phyloP scores from a whole-genome alignment of 1,140 invertebrate genomes.

The Pseudomyrmex sp. region DNA sequence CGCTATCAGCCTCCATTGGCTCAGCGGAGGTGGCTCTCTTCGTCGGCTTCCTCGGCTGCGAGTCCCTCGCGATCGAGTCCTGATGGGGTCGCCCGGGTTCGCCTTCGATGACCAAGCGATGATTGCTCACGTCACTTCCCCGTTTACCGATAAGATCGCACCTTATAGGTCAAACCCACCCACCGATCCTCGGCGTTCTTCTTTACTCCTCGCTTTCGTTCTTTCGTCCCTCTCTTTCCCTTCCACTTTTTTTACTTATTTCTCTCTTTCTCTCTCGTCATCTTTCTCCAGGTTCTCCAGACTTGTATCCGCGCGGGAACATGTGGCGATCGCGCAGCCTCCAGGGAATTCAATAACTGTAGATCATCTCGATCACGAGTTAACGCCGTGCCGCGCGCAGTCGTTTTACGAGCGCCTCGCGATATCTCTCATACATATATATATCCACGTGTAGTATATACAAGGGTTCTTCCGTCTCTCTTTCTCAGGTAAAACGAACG shows the following conservation, averaged over 20 bases:
- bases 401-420: conserved; percentile 58
- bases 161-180: conserved; percentile 64
- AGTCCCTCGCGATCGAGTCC: conserved; percentile 64
- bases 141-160: conserved; percentile 77
- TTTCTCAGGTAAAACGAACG: conserved; percentile 36
- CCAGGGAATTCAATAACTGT: conserved; percentile 79
- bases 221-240: conserved; percentile 50
- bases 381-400: conserved; percentile 63
- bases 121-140: conserved; percentile 73
- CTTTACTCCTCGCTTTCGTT: conserved; percentile 36
- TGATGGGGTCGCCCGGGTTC: conserved; percentile 66
- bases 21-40: conserved; percentile 23
- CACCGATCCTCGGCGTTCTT: conserved; percentile 31
- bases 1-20: conserved; percentile 41
- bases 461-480: conserved; percentile 16
- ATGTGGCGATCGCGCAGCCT: conserved; percentile 71
- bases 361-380: conserved; percentile 76
- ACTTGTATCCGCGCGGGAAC: conserved; percentile 55
- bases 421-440: conserved; percentile 50
- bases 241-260: conserved; percentile 40
- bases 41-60: conserved; percentile 43
- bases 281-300: conserved; percentile 28
- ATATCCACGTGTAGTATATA: background rate
- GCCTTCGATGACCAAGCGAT: conserved; percentile 69
- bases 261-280: conserved; percentile 46